A percentile compares a stretch with the other conserved stretches of the same genome.
phyloP scores from a whole-genome alignment of 2,888 invertebrate species.

The Drosophila neonasuta region DNA sequence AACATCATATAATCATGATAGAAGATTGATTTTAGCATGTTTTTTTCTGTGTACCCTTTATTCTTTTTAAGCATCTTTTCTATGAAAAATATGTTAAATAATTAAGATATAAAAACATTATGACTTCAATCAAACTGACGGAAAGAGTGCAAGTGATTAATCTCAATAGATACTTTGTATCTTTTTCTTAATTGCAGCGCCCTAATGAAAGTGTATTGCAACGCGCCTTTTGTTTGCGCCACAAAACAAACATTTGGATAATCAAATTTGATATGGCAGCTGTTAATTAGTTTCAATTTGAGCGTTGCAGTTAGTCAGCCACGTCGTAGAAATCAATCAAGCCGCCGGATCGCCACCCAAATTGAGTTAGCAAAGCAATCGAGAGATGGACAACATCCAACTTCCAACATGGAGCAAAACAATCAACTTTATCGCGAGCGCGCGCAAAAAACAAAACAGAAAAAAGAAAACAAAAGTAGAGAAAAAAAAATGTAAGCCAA shows the following conservation, averaged over 20 bases:
- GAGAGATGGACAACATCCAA: constrained; percentile 32
- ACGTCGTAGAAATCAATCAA: constrained; percentile 46
- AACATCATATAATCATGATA: no score
- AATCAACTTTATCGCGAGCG: constrained; percentile 47
- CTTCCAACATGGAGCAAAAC: constrained; percentile 47
- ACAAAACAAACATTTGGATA: constrained; percentile 24
- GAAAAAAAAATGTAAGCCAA: constrained; percentile 20
- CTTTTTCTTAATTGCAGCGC: neutral
- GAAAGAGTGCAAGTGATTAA: neutral
- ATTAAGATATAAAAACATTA: neutral
- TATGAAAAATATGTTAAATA: no score
- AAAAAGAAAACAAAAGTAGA: constrained; percentile 19
- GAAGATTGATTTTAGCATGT: no score
- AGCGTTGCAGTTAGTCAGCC: constrained; percentile 28
- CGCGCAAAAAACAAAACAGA: constrained; percentile 21
- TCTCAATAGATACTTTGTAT: neutral
- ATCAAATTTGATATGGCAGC: constrained; percentile 45
- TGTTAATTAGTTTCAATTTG: constrained; percentile 55
- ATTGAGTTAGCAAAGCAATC: constrained; percentile 20
- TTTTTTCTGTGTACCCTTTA: no score
- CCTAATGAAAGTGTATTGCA: neutral
- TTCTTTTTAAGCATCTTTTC: no score
- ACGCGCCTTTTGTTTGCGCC: neutral
- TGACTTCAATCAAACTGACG: neutral
- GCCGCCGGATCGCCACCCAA: constrained; percentile 18